phyloP scores from a whole-genome alignment of 2,888 invertebrate genomes.

The Chrysolina americana region DNA sequence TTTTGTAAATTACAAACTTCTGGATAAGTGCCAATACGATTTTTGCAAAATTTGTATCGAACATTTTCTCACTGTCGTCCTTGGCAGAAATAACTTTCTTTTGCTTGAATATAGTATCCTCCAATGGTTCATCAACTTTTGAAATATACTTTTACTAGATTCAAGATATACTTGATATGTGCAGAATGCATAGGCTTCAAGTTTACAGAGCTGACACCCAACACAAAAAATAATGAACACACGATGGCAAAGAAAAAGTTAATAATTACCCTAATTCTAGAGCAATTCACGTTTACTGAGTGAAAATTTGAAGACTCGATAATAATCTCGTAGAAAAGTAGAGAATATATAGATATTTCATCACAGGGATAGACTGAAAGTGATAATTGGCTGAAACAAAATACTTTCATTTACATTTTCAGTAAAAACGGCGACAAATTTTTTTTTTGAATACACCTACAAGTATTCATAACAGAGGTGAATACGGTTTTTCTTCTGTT shows the following conservation, averaged over 20 bases:
- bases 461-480: background rate
- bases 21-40: too few relatives aligned
- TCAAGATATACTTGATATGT: conserved; percentile 16
- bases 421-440: background rate
- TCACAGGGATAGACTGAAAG: too few relatives aligned
- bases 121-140: background rate
- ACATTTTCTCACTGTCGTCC: background rate
- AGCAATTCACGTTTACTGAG: too few relatives aligned
- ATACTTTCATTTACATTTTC: background rate
- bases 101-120: too few relatives aligned
- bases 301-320: too few relatives aligned
- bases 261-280: too few relatives aligned
- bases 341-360: too few relatives aligned
- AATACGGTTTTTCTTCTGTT: background rate
- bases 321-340: too few relatives aligned
- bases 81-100: background rate
- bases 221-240: background rate
- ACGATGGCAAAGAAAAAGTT: too few relatives aligned
- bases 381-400: too few relatives aligned
- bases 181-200: background rate
- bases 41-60: too few relatives aligned
- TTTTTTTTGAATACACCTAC: background rate
- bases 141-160: conserved; percentile 6
- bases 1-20: too few relatives aligned
- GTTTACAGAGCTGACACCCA: background rate